A percentile compares a stretch with the other conserved stretches of the same genome.
Conservation (phyloP, 2,888 invertebrate genomes). For the Machimus atricapillus region DNA sequence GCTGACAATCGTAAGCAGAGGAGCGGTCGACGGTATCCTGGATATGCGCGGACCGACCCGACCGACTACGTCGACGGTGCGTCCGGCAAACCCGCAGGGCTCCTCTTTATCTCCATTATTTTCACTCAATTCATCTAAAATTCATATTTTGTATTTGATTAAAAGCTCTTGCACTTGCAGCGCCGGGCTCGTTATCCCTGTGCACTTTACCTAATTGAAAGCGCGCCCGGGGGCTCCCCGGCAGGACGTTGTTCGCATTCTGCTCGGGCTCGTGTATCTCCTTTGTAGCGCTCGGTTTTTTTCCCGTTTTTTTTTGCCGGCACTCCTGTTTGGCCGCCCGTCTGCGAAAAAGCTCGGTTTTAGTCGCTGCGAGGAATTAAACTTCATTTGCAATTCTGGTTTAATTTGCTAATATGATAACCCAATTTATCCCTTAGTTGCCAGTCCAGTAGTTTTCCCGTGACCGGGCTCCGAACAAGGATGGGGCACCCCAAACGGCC, state of each 20-base stretch:
- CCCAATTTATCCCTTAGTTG: constrained; percentile 26
- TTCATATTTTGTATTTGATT: constrained; percentile 36
- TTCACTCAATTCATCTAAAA: constrained; percentile 40
- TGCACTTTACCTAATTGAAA: constrained; percentile 42
- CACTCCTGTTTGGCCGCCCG: not conserved
- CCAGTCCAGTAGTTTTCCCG: constrained; percentile 2
- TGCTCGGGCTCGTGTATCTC: not conserved
- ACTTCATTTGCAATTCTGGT: constrained; percentile 30
- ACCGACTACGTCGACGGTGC: not conserved
- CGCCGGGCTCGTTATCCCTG: not conserved
- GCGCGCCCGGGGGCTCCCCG: constrained; percentile 11
- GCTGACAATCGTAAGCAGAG: not conserved
- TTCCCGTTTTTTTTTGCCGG: not conserved
- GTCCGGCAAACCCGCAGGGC: not conserved
- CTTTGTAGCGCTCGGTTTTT: not conserved
- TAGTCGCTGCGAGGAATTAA: constrained; percentile 21
- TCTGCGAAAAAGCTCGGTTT: not conserved
- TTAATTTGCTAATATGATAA: constrained; percentile 35
- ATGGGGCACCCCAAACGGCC: not conserved
- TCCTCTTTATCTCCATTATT: constrained; percentile 20
- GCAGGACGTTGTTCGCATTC: not conserved
- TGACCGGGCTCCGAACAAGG: not conserved
- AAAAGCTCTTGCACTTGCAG: constrained; percentile 15
- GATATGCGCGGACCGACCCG: not conserved
- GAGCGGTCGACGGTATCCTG: not conserved